Evolutionary conservation across 2,888 invertebrate species (phyloP).

Genomic region (Sphecodes monilicornis): DNA sequence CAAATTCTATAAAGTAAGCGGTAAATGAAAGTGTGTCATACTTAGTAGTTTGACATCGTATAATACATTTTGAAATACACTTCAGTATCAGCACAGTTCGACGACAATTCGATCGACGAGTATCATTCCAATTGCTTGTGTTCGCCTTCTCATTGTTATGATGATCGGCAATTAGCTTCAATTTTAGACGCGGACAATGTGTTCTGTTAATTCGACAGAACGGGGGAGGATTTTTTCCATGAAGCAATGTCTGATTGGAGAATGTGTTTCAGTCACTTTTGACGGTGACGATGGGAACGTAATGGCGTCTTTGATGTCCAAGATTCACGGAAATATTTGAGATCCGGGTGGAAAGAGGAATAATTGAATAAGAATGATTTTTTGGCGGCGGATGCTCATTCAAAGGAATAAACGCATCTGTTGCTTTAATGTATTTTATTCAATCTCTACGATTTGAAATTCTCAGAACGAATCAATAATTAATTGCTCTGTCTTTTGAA

Average conservation of each 20-base stretch:
- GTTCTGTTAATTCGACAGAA: slow-evolving; percentile 34
- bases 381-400: background rate
- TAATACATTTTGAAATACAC: no score
- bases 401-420: background rate
- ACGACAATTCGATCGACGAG: slow-evolving; percentile 57
- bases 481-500: background rate
- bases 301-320: background rate
- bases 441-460: background rate
- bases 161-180: slow-evolving; percentile 64
- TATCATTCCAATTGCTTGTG: slow-evolving; percentile 29
- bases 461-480: slow-evolving; percentile 3
- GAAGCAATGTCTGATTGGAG: slow-evolving; percentile 39
- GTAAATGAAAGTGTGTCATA: no score
- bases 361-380: slow-evolving; percentile 13
- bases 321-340: slow-evolving; percentile 19
- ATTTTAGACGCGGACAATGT: slow-evolving; percentile 48
- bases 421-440: background rate
- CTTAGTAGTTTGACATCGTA: no score
- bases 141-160: slow-evolving; percentile 61
- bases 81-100: no score
- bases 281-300: background rate
- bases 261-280: slow-evolving; percentile 14
- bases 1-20: no score
- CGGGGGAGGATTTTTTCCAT: slow-evolving; percentile 2
- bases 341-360: background rate